Conservation (phyloP, 2,888 invertebrate species). For the Scaeva pyrastri region DNA sequence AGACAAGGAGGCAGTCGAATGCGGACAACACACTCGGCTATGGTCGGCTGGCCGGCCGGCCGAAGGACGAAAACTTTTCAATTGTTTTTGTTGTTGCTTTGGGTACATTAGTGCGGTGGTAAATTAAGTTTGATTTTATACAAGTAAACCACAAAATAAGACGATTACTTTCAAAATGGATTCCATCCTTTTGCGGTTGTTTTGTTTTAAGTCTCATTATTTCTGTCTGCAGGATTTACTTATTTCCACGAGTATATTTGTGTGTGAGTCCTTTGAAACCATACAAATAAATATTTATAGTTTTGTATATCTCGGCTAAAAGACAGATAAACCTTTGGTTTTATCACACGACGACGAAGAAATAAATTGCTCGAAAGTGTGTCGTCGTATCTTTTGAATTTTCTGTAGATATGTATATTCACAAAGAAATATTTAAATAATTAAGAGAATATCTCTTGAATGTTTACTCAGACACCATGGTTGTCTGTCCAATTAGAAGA, state of each 20-base stretch:
- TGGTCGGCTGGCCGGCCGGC: background rate
- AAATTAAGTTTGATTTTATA: background rate
- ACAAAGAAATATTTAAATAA: background rate
- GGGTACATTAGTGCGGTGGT: background rate
- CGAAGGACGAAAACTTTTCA: background rate
- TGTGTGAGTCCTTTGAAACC: background rate
- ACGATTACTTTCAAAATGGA: conserved; percentile 20
- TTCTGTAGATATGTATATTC: background rate
- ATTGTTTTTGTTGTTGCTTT: background rate
- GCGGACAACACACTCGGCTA: background rate
- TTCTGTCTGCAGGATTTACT: background rate
- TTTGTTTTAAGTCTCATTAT: conserved; percentile 12
- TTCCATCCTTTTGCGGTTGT: conserved; percentile 11
- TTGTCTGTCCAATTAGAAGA: too few relatives aligned
- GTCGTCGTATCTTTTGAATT: background rate
- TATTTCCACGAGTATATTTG: background rate
- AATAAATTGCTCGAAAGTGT: background rate
- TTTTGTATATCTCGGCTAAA: background rate
- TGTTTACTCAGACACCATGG: too few relatives aligned
- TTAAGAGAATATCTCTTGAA: too few relatives aligned
- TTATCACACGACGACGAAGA: background rate
- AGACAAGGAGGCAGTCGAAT: background rate
- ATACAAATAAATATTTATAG: background rate
- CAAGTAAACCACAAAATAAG: conserved; percentile 20
- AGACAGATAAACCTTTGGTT: conserved; percentile 2